Percentiles rank a stretch among this genome's conserved stretches.
phyloP scores from a whole-genome alignment of 2,113 vertebrate species.

The Rhinoderma darwinii region DNA sequence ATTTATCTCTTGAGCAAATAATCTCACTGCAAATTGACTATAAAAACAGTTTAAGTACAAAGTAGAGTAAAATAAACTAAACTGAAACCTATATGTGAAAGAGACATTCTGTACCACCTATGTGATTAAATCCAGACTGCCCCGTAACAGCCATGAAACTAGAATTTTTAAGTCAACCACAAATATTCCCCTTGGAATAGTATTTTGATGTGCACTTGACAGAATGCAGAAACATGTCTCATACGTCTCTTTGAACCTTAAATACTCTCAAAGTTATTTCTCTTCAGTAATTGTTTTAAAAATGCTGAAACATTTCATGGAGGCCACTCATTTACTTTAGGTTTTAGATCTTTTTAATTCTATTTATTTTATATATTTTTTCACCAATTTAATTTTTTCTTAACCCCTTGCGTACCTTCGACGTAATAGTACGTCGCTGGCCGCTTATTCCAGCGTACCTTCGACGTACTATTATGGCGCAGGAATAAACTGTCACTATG shows the following conservation, averaged over 20 bases:
- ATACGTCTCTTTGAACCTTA: constrained; percentile 47
- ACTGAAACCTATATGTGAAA: constrained; percentile 38
- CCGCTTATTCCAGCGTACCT: too few relatives aligned
- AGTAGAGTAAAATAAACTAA: constrained; percentile 46
- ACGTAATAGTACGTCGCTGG: too few relatives aligned
- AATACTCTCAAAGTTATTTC: constrained; percentile 46
- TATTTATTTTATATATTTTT: background rate
- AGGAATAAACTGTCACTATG: too few relatives aligned
- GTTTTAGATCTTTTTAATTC: background rate
- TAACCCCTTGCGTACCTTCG: too few relatives aligned
- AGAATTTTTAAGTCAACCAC: constrained; percentile 48
- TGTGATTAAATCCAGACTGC: constrained; percentile 47
- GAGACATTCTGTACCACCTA: constrained; percentile 44
- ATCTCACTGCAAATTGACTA: constrained; percentile 34
- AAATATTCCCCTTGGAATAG: constrained; percentile 43
- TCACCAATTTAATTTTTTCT: background rate
- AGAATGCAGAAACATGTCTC: constrained; percentile 43
- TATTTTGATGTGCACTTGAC: constrained; percentile 50
- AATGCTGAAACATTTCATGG: background rate
- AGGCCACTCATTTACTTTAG: background rate
- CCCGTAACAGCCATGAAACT: constrained; percentile 30
- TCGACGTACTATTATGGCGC: too few relatives aligned
- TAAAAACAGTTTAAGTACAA: constrained; percentile 40
- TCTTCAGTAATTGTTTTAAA: constrained; percentile 18
- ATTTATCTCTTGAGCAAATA: background rate